These are phyloP conservation scores for Rhaphigaster nebulosa DNA, from an alignment of 2,888 invertebrate species.

Conservation along the genomic window DNA sequence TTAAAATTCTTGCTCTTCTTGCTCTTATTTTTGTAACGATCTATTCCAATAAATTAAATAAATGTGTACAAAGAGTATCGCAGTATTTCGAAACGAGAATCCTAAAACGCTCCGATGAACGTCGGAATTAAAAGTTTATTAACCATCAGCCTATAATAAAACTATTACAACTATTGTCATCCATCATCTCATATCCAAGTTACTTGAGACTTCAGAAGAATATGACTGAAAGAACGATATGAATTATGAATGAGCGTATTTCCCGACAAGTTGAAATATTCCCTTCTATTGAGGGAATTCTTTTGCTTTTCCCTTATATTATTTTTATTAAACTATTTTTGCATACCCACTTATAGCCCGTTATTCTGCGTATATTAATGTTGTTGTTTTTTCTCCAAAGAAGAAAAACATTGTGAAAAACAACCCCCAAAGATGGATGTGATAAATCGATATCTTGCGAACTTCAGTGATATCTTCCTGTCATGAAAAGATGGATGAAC, in stretches of 20 bases:
- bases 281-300: conserved; percentile 9
- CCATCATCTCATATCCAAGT: background rate
- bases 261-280: background rate
- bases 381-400: background rate
- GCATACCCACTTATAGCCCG: background rate
- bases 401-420: background rate
- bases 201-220: background rate
- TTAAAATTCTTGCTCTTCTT: too few species aligned
- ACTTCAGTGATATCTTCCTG: background rate
- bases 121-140: background rate
- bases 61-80: too few species aligned
- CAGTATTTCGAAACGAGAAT: too few species aligned
- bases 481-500: background rate
- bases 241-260: conserved; percentile 35
- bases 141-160: background rate
- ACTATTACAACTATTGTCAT: background rate
- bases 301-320: background rate
- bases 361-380: background rate
- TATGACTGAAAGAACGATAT: conserved; percentile 17
- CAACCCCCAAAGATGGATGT: background rate
- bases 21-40: too few species aligned
- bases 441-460: background rate
- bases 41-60: too few species aligned
- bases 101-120: too few species aligned
- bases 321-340: background rate